Evolutionary conservation across 2,888 invertebrate species (phyloP).

Genomic region (Actias luna): DNA sequence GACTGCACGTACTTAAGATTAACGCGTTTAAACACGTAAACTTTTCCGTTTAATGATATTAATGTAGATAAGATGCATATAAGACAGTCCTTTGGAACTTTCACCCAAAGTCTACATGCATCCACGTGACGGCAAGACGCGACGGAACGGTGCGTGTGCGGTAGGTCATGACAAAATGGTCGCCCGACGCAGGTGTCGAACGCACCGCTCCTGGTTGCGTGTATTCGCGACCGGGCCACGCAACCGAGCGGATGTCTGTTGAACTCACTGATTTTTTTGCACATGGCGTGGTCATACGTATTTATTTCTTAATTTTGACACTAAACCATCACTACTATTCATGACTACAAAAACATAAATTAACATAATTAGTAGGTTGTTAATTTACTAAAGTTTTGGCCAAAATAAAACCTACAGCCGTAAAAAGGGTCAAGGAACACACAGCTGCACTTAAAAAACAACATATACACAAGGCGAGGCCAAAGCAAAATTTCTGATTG

Average conservation of each 20-base stretch:
- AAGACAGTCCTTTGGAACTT: neutral
- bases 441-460: no score
- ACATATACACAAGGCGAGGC: no score
- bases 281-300: constrained; percentile 2
- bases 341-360: no score
- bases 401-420: no score
- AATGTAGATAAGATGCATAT: neutral
- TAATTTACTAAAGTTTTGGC: no score
- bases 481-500: no score
- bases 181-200: constrained; percentile 37
- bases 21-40: no score
- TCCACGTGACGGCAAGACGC: constrained; percentile 20
- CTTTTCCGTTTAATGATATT: no score
- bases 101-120: neutral
- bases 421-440: no score
- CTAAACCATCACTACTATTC: no score
- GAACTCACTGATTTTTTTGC: constrained; percentile 19
- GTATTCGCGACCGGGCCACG: constrained; percentile 33
- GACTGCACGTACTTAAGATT: no score
- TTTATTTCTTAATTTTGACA: neutral
- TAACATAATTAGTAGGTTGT: no score
- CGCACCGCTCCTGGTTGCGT: constrained; percentile 24
- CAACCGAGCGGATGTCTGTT: constrained; percentile 35
- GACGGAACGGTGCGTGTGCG: constrained; percentile 25
- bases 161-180: constrained; percentile 40